These are phyloP conservation scores for Leptocoma aspasia DNA, from an alignment of 2,113 vertebrate species.

Conservation along the genomic window DNA sequence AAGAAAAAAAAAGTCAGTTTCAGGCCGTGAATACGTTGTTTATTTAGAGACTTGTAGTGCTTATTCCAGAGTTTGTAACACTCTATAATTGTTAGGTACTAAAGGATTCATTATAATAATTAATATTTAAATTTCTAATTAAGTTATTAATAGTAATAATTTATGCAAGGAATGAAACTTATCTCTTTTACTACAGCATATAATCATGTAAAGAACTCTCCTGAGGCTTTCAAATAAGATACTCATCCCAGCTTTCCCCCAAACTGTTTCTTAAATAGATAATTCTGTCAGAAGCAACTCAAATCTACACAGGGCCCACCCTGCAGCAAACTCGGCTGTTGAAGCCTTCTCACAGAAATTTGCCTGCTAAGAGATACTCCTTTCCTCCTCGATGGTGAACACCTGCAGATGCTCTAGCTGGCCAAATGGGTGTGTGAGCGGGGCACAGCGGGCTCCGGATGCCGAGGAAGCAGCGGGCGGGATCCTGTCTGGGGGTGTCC, in stretches of 20 bases:
- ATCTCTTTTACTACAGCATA: not conserved
- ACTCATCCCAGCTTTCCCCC: not conserved
- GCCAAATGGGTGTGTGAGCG: accelerated
- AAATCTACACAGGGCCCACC: not conserved
- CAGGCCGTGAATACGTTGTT: not conserved
- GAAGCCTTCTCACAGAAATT: not conserved
- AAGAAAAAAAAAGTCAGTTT: not conserved
- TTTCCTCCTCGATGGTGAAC: not conserved
- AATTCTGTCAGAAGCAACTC: not conserved
- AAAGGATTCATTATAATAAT: slow-evolving; percentile 24
- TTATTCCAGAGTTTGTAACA: slow-evolving; percentile 36
- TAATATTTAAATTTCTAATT: slow-evolving; percentile 5
- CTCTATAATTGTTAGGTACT: slow-evolving; percentile 17
- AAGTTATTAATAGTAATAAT: slow-evolving; percentile 28
- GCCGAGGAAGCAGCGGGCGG: not conserved
- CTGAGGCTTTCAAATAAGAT: not conserved
- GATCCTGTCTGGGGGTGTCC: not conserved
- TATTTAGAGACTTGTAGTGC: not conserved
- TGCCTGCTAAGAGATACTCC: not conserved
- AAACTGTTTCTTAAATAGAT: not conserved
- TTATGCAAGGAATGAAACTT: slow-evolving; percentile 28
- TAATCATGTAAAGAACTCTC: not conserved
- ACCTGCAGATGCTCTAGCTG: not conserved
- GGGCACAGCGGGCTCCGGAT: not conserved
- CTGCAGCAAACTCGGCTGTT: not conserved